phyloP scores from a whole-genome alignment of 2,797 vertebrate genomes.

The Gymnodraco acuticeps region DNA sequence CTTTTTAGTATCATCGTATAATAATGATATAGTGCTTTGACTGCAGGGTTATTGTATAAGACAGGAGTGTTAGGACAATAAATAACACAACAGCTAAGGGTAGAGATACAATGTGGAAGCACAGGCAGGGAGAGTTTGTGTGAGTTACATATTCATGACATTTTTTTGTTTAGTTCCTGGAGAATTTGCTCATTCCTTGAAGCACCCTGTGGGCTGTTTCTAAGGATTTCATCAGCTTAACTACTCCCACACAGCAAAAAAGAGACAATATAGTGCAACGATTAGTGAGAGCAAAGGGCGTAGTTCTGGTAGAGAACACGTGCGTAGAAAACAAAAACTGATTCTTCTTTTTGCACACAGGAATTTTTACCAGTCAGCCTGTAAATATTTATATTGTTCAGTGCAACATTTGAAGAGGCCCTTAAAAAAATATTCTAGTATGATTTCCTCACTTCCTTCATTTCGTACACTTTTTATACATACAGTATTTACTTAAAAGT shows the following conservation, averaged over 20 bases:
- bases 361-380: no score
- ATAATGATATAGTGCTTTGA: conserved; percentile 5
- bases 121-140: neutral
- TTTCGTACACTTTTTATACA: neutral
- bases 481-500: neutral
- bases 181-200: conserved; percentile 13
- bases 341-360: neutral
- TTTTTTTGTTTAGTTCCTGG: conserved; percentile 19
- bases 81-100: neutral
- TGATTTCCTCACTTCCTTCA: neutral
- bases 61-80: conserved; percentile 6
- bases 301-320: neutral
- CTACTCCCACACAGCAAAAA: conserved; percentile 18
- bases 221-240: conserved; percentile 43
- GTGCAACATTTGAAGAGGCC: neutral
- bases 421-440: neutral
- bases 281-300: conserved; percentile 22
- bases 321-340: neutral
- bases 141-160: conserved; percentile 17
- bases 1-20: neutral
- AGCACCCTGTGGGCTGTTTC: conserved; percentile 26
- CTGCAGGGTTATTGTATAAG: conserved; percentile 5
- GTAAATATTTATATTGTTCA: neutral
- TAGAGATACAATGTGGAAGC: no score
- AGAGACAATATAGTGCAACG: conserved; percentile 11